phyloP scores from a whole-genome alignment of 2,888 invertebrate species.

The Eupithecia insigniata region DNA sequence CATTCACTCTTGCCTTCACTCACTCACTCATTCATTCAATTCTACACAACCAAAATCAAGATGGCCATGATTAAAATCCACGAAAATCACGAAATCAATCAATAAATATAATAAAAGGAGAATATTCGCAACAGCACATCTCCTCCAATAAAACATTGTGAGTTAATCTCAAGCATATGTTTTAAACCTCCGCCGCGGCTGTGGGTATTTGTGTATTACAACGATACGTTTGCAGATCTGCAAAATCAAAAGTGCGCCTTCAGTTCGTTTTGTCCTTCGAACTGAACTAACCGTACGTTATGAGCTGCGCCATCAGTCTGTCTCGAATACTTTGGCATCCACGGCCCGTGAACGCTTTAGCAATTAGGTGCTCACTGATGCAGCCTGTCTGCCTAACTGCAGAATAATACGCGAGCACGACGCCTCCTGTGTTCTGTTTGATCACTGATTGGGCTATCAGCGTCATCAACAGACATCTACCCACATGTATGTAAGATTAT shows the following conservation, averaged over 20 bases:
- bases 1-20: too few relatives aligned
- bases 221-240: not conserved
- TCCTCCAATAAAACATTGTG: too few relatives aligned
- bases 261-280: not conserved
- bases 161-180: too few relatives aligned
- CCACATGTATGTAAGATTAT: too few relatives aligned
- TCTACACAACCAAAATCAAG: too few relatives aligned
- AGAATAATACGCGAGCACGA: conserved; percentile 22
- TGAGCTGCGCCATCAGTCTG: conserved; percentile 21
- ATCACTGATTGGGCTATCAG: conserved; percentile 6
- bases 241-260: not conserved
- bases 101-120: too few relatives aligned
- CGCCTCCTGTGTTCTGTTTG: conserved; percentile 14
- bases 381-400: conserved; percentile 30
- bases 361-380: conserved; percentile 42
- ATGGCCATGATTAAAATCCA: too few relatives aligned
- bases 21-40: too few relatives aligned
- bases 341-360: conserved; percentile 36
- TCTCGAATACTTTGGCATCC: conserved; percentile 36
- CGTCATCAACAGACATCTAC: not conserved
- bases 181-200: not conserved
- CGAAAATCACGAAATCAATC: too few relatives aligned
- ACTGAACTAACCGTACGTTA: conserved; percentile 3
- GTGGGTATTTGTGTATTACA: too few relatives aligned
- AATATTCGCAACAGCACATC: too few relatives aligned